A percentile compares a stretch with the other conserved stretches of the same genome.
Conservation (phyloP, 2,113 vertebrate species). For the Agelaius tricolor region DNA sequence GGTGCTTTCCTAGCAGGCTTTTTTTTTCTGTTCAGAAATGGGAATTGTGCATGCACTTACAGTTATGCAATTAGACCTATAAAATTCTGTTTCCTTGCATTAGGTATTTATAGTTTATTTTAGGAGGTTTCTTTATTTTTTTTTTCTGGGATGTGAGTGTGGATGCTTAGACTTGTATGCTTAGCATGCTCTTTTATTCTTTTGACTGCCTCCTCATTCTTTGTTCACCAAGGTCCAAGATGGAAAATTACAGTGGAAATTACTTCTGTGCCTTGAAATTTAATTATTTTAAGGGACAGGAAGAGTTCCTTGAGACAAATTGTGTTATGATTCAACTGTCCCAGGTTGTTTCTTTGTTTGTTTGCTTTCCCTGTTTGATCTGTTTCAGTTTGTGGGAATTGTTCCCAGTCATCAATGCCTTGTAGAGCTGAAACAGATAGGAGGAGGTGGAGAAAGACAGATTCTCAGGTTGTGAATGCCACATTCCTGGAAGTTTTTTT, state of each 20-base stretch:
- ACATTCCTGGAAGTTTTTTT: not conserved
- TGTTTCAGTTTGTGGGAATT: not conserved
- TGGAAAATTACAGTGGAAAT: constrained; percentile 16
- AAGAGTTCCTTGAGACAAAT: not conserved
- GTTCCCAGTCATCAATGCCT: not conserved
- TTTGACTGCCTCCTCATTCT: not conserved
- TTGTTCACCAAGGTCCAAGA: not conserved
- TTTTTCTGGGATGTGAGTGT: not conserved
- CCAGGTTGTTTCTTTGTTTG: not conserved
- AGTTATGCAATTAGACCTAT: not conserved
- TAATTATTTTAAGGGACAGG: not conserved
- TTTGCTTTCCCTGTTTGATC: not conserved
- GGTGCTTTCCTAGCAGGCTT: not conserved
- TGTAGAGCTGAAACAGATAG: not conserved
- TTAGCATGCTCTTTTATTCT: not conserved
- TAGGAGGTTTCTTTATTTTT: not conserved
- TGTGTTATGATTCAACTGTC: not conserved
- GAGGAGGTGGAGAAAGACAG: not conserved
- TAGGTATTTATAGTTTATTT: not conserved
- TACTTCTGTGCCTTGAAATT: not conserved
- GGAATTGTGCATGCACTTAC: not conserved
- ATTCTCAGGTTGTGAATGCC: not conserved
- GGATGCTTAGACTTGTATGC: not conserved
- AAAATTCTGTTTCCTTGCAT: not conserved
- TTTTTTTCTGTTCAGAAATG: not conserved